Evolutionary conservation across 2,888 invertebrate genomes (phyloP).

Genomic region (Lamellibrachia satsuma): DNA sequence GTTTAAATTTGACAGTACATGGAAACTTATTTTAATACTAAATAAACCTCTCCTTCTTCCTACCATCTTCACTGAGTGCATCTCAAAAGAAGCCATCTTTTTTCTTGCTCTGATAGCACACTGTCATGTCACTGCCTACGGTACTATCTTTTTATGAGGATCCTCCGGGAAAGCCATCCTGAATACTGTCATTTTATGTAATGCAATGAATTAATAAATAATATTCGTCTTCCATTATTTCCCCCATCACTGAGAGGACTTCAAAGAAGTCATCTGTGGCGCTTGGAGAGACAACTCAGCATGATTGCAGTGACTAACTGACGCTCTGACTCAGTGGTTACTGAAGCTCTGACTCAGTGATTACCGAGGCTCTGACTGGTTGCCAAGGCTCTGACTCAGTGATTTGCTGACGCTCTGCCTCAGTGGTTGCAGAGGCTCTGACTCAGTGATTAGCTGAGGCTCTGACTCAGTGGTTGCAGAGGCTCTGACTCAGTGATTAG

Average conservation of each 20-base stretch:
- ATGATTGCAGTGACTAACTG: neutral
- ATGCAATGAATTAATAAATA: neutral
- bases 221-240: neutral
- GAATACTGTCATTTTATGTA: neutral
- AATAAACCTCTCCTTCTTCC: neutral
- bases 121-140: neutral
- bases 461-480: no score
- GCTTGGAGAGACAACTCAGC: neutral
- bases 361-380: no score
- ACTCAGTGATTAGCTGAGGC: no score
- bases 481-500: no score
- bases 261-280: neutral
- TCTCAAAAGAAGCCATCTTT: neutral
- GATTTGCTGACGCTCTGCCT: no score
- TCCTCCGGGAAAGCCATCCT: neutral
- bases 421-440: no score
- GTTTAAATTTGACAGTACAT: no score
- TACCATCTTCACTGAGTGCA: neutral
- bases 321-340: neutral
- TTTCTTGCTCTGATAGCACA: neutral
- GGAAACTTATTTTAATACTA: neutral
- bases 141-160: neutral
- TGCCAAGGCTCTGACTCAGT: no score
- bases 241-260: neutral
- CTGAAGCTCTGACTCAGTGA: no score